Conservation (phyloP, 2,888 invertebrate species). For the Euclidia mi region DNA sequence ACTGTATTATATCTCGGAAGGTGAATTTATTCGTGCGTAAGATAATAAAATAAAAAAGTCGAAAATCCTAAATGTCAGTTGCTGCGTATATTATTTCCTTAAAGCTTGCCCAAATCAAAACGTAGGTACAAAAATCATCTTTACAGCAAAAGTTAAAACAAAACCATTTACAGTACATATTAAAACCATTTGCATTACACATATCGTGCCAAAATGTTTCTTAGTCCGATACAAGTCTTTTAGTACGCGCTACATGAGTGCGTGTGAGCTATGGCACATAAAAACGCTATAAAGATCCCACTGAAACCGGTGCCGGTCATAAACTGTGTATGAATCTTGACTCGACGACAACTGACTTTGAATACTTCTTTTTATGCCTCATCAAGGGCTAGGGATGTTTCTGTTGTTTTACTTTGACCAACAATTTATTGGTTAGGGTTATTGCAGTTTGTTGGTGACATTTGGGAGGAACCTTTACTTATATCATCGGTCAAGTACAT, state of each 20-base stretch:
- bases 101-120: no score
- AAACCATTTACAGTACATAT: neutral
- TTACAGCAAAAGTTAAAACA: no score
- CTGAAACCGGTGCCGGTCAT: constrained; percentile 36
- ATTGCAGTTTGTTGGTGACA: no score
- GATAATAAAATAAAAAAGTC: no score
- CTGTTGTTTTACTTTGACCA: constrained; percentile 13
- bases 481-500: no score
- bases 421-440: neutral
- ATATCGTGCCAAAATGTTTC: constrained; percentile 10
- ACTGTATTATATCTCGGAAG: no score
- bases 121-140: no score
- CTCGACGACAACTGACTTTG: constrained; percentile 29
- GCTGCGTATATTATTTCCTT: no score
- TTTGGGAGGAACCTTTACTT: no score
- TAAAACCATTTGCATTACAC: neutral
- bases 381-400: constrained; percentile 27
- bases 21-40: no score
- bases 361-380: constrained; percentile 44
- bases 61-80: no score
- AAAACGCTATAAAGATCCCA: constrained; percentile 49
- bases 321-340: constrained; percentile 49
- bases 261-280: constrained; percentile 52
- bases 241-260: constrained; percentile 45
- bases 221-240: constrained; percentile 20